phyloP scores from a whole-genome alignment of 2,797 vertebrate genomes.

The Lemur catta region DNA sequence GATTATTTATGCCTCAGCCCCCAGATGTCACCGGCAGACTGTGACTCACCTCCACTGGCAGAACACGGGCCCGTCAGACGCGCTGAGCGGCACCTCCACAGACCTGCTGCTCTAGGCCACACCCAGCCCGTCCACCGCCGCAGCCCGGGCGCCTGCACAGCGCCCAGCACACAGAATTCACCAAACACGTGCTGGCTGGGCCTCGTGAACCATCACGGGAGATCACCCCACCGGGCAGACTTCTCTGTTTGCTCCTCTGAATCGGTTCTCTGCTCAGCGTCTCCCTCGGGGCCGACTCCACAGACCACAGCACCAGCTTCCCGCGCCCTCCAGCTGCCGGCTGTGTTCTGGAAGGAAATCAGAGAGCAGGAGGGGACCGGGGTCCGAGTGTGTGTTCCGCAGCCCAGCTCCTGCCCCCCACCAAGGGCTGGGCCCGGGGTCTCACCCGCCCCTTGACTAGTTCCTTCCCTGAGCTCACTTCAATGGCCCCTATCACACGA shows the following conservation, averaged over 20 bases:
- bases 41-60: neutral
- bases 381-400: too few species aligned
- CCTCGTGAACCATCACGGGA: neutral
- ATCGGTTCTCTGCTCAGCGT: neutral
- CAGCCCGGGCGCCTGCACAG: accelerated
- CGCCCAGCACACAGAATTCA: neutral
- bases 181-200: neutral
- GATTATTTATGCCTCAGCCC: neutral
- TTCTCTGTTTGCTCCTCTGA: neutral
- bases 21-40: neutral
- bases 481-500: accelerated
- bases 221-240: accelerated
- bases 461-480: neutral
- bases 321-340: neutral
- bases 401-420: too few species aligned
- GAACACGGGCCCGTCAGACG: neutral
- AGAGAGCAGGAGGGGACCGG: neutral
- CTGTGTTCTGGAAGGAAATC: neutral
- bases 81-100: accelerated
- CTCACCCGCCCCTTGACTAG: neutral
- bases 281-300: neutral
- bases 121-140: accelerated
- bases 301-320: neutral
- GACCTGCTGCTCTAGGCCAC: neutral
- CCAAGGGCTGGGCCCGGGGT: accelerated